phyloP scores from a whole-genome alignment of 2,888 invertebrate species.

The Harpagoxenus sublaevis region DNA sequence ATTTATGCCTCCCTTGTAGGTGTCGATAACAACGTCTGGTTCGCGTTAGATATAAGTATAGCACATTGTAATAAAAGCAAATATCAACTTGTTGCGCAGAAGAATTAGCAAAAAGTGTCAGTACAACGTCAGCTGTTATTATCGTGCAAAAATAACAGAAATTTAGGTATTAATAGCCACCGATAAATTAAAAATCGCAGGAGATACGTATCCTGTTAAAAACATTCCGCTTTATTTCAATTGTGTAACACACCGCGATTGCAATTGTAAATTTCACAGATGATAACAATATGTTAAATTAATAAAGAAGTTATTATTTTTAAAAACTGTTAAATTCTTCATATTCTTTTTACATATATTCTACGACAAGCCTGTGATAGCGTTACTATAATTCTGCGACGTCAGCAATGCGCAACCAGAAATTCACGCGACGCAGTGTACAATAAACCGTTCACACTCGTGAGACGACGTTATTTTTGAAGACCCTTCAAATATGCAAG shows the following conservation, averaged over 20 bases:
- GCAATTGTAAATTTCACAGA: background rate
- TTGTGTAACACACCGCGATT: background rate
- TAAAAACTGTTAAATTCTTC: background rate
- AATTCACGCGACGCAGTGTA: background rate
- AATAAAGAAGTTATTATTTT: background rate
- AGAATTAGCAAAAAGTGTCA: conserved; percentile 22
- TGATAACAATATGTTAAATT: background rate
- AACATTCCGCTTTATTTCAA: background rate
- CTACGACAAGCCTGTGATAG: background rate
- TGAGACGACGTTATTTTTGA: conserved; percentile 1
- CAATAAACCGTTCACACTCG: conserved; percentile 8
- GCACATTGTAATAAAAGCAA: conserved; percentile 40
- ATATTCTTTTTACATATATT: background rate
- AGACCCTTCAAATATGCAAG: background rate
- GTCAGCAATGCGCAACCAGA: background rate
- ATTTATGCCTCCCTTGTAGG: conserved; percentile 35
- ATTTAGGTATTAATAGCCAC: conserved; percentile 30
- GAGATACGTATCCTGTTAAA: background rate
- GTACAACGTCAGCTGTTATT: conserved; percentile 9
- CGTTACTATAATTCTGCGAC: background rate
- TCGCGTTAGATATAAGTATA: conserved; percentile 26
- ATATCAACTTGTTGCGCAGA: conserved; percentile 41
- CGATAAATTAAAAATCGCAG: conserved; percentile 14
- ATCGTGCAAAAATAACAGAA: conserved; percentile 27
- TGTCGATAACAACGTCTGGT: conserved; percentile 1